phyloP scores from a whole-genome alignment of 2,888 invertebrate genomes.

The Orthosia gothica region DNA sequence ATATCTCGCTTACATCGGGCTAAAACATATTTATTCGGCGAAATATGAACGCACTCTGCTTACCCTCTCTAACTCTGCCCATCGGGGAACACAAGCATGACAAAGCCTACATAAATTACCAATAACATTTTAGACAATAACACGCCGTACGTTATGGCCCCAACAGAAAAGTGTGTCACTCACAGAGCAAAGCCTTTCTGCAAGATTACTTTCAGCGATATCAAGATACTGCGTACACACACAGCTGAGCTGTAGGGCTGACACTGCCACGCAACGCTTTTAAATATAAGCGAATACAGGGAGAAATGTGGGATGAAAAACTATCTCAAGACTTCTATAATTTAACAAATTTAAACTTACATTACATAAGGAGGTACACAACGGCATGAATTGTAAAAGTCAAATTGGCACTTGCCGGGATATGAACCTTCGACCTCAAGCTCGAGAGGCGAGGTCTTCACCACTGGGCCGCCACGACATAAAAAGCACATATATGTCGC shows the following conservation, averaged over 20 bases:
- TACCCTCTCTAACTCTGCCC: too few relatives aligned
- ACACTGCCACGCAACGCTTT: not conserved
- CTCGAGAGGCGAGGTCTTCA: too few relatives aligned
- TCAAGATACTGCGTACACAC: constrained; percentile 63
- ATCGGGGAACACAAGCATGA: not conserved
- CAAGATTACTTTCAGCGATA: constrained; percentile 75
- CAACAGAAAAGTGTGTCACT: constrained; percentile 72
- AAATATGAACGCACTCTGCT: not conserved
- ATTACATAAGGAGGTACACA: too few relatives aligned
- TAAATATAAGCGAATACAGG: not conserved
- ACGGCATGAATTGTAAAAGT: too few relatives aligned
- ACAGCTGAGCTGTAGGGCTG: constrained; percentile 52
- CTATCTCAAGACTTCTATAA: not conserved
- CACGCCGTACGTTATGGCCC: constrained; percentile 49
- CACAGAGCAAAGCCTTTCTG: constrained; percentile 72
- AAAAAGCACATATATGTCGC: too few relatives aligned
- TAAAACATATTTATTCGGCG: not conserved
- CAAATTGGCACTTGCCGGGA: too few relatives aligned
- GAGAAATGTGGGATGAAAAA: not conserved
- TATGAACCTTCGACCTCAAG: too few relatives aligned
- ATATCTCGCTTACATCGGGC: not conserved
- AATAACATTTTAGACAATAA: constrained; percentile 33
- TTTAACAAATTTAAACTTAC: too few relatives aligned
- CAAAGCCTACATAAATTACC: constrained; percentile 34
- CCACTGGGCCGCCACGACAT: too few relatives aligned